These are phyloP conservation scores for Tipula vernalis DNA, from an alignment of 2,888 invertebrate genomes.

Conservation along the genomic window DNA sequence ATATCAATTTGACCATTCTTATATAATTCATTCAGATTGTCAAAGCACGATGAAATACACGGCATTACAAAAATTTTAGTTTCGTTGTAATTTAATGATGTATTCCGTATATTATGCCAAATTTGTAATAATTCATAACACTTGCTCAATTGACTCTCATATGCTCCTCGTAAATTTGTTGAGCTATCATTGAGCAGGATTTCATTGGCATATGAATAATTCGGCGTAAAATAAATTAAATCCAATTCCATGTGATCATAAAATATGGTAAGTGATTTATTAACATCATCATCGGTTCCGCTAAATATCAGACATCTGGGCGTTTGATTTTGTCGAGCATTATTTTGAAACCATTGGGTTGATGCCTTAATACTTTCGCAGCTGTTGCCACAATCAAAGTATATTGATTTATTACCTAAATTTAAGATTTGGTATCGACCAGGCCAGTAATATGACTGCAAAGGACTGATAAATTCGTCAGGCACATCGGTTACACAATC, in stretches of 20 bases:
- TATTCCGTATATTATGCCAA: background rate
- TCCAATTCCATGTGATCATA: slow-evolving; percentile 37
- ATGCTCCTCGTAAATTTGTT: background rate
- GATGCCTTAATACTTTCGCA: slow-evolving; percentile 75
- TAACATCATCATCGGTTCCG: slow-evolving; percentile 53
- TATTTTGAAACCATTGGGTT: slow-evolving; percentile 57
- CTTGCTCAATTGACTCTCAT: background rate
- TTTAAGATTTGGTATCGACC: slow-evolving; percentile 64
- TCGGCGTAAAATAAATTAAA: slow-evolving; percentile 48
- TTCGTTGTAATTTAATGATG: background rate
- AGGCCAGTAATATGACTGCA: slow-evolving; percentile 63
- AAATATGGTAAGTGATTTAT: slow-evolving; percentile 44
- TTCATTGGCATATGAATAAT: slow-evolving; percentile 31
- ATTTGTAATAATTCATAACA: background rate
- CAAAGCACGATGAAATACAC: slow-evolving; percentile 12
- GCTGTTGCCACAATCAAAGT: slow-evolving; percentile 93
- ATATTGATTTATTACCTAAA: slow-evolving; percentile 39
- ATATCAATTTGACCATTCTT: slow-evolving; percentile 33
- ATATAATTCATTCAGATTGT: slow-evolving; percentile 17
- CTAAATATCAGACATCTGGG: slow-evolving; percentile 56
- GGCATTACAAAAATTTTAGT: background rate
- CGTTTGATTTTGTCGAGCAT: background rate
- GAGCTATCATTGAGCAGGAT: background rate
- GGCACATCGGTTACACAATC: slow-evolving; percentile 19
- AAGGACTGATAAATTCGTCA: slow-evolving; percentile 41